Evolutionary conservation across 2,113 vertebrate genomes (phyloP).

Genomic region (Aegotheles bennettii): DNA sequence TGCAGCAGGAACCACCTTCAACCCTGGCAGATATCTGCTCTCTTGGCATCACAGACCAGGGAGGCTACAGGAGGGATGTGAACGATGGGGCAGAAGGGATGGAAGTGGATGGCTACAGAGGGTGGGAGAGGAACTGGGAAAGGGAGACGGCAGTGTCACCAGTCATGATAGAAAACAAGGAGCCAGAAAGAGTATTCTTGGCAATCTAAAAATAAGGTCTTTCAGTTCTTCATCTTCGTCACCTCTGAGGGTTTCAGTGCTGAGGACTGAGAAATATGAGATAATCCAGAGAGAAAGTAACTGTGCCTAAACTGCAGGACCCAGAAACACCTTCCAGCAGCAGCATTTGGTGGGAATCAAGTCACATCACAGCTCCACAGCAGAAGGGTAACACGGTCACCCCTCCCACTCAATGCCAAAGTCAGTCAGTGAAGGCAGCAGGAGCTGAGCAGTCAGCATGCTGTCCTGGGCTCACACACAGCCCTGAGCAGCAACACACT

Average conservation of each 20-base stretch:
- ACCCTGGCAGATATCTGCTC: neutral
- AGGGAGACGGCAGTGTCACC: neutral
- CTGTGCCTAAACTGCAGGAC: neutral
- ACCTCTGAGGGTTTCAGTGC: neutral
- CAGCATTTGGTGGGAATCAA: neutral
- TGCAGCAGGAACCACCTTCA: neutral
- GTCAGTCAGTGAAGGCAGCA: neutral
- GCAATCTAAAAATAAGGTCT: neutral
- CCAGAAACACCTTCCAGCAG: neutral
- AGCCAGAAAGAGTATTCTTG: neutral
- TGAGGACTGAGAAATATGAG: neutral
- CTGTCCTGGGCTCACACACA: neutral
- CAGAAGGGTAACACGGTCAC: neutral
- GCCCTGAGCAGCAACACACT: neutral
- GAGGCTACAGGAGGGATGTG: neutral
- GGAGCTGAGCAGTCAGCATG: neutral
- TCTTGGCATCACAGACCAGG: neutral
- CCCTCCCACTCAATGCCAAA: neutral
- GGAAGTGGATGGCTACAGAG: neutral
- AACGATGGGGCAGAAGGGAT: neutral
- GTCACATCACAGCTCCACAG: neutral
- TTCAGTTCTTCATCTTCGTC: neutral
- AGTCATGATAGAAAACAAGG: neutral
- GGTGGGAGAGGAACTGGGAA: neutral
- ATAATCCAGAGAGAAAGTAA: neutral